These are phyloP conservation scores for Mimachlamys varia DNA, from an alignment of 2,888 invertebrate species.

Conservation along the genomic window DNA sequence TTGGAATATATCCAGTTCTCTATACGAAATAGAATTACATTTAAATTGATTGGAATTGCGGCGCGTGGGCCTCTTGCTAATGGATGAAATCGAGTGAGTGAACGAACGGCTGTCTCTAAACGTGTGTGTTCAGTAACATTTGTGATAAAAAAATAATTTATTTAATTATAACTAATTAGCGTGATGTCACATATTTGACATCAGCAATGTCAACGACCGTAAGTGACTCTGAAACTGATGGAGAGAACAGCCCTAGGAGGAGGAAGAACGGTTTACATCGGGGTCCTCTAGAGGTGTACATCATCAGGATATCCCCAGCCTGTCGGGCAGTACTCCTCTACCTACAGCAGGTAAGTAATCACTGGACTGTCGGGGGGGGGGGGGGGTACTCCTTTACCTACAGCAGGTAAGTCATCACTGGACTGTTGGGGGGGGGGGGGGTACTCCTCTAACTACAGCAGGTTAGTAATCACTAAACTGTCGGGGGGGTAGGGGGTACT, in stretches of 20 bases:
- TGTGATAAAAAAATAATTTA: background rate
- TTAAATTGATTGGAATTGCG: background rate
- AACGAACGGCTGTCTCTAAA: background rate
- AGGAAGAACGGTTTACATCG: conserved; percentile 60
- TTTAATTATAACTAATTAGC: background rate
- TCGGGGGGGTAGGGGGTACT: too few relatives aligned
- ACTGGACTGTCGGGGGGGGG: too few relatives aligned
- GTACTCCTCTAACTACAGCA: conserved; percentile 63
- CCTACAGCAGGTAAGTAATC: conserved; percentile 58
- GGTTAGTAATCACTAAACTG: conserved; percentile 45
- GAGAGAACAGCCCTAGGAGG: background rate
- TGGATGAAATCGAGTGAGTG: background rate
- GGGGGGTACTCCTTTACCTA: conserved; percentile 62
- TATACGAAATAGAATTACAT: background rate
- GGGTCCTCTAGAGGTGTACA: conserved; percentile 69
- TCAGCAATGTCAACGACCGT: background rate
- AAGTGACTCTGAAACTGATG: background rate
- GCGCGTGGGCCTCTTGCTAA: background rate
- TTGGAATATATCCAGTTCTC: background rate
- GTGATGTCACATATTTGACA: conserved; percentile 1
- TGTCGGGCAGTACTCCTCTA: conserved; percentile 65
- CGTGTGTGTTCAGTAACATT: background rate
- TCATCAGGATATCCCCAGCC: conserved; percentile 68
- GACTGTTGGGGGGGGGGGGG: conserved; percentile 32
- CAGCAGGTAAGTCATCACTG: conserved; percentile 55